phyloP scores from a whole-genome alignment of 2,113 vertebrate species.

The Podiceps cristatus region DNA sequence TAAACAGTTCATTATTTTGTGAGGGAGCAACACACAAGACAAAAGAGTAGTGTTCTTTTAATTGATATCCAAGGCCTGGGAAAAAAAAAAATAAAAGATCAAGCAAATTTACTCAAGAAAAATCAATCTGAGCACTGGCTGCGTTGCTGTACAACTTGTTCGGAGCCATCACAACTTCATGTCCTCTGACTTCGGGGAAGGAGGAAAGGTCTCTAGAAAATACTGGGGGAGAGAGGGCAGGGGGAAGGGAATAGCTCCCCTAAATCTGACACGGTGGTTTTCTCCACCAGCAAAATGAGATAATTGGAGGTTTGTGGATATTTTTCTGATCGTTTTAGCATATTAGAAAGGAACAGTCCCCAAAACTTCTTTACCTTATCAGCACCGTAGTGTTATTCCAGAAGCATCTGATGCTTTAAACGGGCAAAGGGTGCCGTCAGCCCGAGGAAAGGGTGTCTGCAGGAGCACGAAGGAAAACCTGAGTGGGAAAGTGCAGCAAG shows the following conservation, averaged over 20 bases:
- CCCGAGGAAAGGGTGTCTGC: not conserved
- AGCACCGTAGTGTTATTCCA: not conserved
- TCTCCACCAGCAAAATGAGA: not conserved
- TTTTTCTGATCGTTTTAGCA: not conserved
- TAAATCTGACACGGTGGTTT: not conserved
- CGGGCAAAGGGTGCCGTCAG: not conserved
- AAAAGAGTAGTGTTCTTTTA: slow-evolving; percentile 46
- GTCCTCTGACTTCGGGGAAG: not conserved
- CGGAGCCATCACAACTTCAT: not conserved
- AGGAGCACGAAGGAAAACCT: not conserved
- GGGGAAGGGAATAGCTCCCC: not conserved
- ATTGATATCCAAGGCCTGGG: slow-evolving; percentile 20
- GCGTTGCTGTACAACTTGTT: not conserved
- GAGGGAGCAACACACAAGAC: slow-evolving; percentile 38
- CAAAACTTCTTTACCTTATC: not conserved
- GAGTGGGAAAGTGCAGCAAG: not conserved
- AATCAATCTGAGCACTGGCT: not conserved
- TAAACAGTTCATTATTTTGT: slow-evolving; percentile 72
- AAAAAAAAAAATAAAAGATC: not conserved
- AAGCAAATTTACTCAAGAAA: not conserved
- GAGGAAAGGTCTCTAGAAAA: not conserved
- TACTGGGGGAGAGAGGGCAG: too few relatives aligned
- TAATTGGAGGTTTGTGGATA: not conserved
- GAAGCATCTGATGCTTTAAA: not conserved
- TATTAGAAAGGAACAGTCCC: not conserved